These are phyloP conservation scores for Platycercus adscitus DNA, from an alignment of 2,113 vertebrate genomes.

Conservation along the genomic window DNA sequence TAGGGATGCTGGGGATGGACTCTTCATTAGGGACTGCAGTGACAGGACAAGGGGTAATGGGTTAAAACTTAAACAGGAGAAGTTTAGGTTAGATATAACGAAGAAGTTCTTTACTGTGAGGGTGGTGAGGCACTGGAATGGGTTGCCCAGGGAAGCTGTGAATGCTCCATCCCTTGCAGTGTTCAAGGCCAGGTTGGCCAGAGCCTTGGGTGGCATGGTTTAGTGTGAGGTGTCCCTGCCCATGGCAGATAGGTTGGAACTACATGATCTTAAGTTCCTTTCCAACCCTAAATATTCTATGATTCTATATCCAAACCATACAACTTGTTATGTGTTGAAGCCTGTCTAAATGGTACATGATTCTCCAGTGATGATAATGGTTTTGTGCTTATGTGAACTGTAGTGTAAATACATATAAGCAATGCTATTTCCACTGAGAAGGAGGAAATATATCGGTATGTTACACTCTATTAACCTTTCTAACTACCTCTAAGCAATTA, in stretches of 20 bases:
- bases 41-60: too few species aligned
- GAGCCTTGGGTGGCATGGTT: too few species aligned
- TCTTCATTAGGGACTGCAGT: too few species aligned
- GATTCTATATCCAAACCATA: background rate
- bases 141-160: background rate
- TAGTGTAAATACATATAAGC: background rate
- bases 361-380: background rate
- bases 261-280: too few species aligned
- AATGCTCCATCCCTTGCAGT: background rate
- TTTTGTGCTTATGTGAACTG: background rate
- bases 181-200: background rate
- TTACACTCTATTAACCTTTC: background rate
- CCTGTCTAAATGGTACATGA: background rate
- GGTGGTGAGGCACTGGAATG: background rate
- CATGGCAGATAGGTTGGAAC: too few species aligned
- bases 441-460: background rate
- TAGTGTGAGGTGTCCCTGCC: too few species aligned
- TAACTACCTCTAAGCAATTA: background rate
- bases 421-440: background rate
- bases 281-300: too few species aligned
- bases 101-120: background rate
- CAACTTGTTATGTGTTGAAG: background rate
- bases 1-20: too few species aligned
- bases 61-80: background rate
- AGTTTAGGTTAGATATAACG: background rate